A percentile compares a stretch with the other conserved stretches of the same genome.
phyloP scores from a whole-genome alignment of 2,797 vertebrate genomes.

The Ibycter americanus region DNA sequence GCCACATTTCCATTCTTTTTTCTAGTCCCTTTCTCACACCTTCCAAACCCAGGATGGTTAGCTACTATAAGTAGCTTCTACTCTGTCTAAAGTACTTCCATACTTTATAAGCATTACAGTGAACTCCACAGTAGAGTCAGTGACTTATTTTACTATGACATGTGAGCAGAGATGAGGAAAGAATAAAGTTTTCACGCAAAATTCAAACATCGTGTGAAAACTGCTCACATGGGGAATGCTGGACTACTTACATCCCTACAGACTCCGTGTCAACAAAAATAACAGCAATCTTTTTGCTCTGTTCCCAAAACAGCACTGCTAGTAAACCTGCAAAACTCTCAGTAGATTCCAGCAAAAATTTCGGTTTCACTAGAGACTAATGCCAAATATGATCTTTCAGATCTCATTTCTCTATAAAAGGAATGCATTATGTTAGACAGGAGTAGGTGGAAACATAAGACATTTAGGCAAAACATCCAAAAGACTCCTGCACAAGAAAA shows the following conservation, averaged over 20 bases:
- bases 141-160: neutral
- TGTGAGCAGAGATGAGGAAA: neutral
- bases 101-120: neutral
- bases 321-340: neutral
- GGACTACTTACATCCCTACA: neutral
- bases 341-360: neutral
- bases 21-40: neutral
- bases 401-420: neutral
- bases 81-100: neutral
- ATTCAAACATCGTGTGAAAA: neutral
- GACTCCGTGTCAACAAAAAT: conserved; percentile 25
- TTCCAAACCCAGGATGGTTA: neutral
- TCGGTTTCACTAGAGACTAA: neutral
- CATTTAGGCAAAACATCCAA: conserved; percentile 21
- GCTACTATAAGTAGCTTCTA: neutral
- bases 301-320: neutral
- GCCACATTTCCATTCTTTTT: neutral
- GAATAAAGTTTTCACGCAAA: neutral
- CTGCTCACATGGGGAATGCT: neutral
- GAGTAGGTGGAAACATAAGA: conserved; percentile 29
- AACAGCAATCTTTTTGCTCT: neutral
- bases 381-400: neutral
- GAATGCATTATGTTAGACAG: neutral
- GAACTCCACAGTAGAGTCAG: neutral
- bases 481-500: conserved; percentile 18